phyloP scores from a whole-genome alignment of 2,888 invertebrate genomes.

The Pemphredon lugubris region DNA sequence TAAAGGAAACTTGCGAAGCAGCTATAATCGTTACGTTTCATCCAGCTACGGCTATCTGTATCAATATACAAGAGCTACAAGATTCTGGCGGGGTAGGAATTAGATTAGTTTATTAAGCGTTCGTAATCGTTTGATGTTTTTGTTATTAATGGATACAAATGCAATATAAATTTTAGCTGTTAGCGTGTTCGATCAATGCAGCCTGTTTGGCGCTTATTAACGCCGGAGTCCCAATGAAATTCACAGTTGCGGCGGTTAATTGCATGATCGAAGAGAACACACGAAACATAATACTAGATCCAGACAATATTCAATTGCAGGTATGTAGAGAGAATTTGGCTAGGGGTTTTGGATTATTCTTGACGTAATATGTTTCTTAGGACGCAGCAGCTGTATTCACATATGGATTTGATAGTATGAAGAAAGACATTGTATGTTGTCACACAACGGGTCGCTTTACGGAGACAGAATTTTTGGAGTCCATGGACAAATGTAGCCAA shows the following conservation, averaged over 20 bases:
- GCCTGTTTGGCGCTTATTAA: conserved; percentile 91
- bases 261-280: conserved; percentile 85
- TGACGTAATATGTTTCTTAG: conserved; percentile 70
- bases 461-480: conserved; percentile 86
- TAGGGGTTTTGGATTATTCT: neutral
- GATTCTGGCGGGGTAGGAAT: conserved; percentile 88
- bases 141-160: neutral
- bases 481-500: conserved; percentile 85
- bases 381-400: conserved; percentile 85
- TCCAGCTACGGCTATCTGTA: conserved; percentile 90
- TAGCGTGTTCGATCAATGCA: conserved; percentile 92
- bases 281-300: conserved; percentile 86
- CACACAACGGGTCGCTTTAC: conserved; percentile 88
- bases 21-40: conserved; percentile 87
- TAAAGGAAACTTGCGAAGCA: conserved; percentile 90
- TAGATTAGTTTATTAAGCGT: neutral
- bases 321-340: too few species aligned
- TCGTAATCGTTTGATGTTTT: neutral
- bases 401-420: conserved; percentile 88
- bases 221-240: conserved; percentile 92
- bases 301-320: conserved; percentile 81
- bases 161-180: conserved; percentile 83
- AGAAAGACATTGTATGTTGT: conserved; percentile 84
- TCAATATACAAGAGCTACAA: conserved; percentile 94
- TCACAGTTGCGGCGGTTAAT: conserved; percentile 89